Percentiles rank a stretch among this genome's conserved stretches.
Conservation (phyloP, 2,113 vertebrate species). For the Reinhardtius hippoglossoides region DNA sequence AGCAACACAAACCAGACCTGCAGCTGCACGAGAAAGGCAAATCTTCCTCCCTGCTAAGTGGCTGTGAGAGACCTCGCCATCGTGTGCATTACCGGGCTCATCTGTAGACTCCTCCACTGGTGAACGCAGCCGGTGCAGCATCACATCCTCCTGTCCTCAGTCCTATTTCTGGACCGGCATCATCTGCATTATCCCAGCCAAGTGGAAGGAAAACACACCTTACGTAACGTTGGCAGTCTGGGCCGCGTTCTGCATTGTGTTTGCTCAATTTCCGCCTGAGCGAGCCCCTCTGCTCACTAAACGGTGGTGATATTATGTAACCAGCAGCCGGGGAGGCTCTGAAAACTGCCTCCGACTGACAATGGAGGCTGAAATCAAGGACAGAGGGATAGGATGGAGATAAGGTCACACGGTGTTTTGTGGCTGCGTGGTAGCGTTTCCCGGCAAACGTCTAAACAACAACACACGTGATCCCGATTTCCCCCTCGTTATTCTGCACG, state of each 20-base stretch:
- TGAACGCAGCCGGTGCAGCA: constrained; percentile 35
- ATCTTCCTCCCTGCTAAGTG: background rate
- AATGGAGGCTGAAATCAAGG: constrained; percentile 62
- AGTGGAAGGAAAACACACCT: constrained; percentile 67
- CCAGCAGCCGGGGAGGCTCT: constrained; percentile 48
- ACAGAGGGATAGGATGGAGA: background rate
- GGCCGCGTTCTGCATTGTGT: constrained; percentile 42
- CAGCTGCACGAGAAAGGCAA: background rate
- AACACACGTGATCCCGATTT: background rate
- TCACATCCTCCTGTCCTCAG: constrained; percentile 28
- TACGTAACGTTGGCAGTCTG: constrained; percentile 56
- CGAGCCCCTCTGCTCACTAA: constrained; percentile 50
- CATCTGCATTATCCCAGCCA: constrained; percentile 52
- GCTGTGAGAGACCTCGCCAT: background rate
- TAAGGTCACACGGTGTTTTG: background rate
- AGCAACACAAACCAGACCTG: constrained; percentile 18
- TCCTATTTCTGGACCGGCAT: constrained; percentile 68
- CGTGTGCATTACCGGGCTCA: constrained; percentile 10
- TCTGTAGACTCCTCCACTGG: background rate
- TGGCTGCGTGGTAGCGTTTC: background rate
- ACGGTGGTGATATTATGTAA: constrained; percentile 69
- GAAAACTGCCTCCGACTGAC: constrained; percentile 51
- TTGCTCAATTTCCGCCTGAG: constrained; percentile 39
- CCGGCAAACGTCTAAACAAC: background rate
- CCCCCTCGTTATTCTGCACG: background rate